These are phyloP conservation scores for Hemicrepidius hirtus DNA, from an alignment of 2,888 invertebrate species.

Conservation along the genomic window DNA sequence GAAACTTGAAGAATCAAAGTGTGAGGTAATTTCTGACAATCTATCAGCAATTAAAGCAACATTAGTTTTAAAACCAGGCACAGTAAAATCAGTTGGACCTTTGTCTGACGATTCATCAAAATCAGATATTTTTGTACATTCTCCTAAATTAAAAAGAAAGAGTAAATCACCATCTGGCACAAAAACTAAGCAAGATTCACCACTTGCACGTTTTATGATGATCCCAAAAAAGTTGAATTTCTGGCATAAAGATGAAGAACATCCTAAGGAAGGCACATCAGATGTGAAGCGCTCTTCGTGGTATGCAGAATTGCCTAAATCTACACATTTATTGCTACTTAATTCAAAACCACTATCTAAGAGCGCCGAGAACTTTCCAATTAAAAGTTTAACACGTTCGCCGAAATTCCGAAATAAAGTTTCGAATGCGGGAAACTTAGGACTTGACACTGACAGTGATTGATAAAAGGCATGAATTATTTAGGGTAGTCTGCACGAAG, in stretches of 20 bases:
- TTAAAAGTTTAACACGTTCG: constrained; percentile 28
- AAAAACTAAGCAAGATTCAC: constrained; percentile 58
- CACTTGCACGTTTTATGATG: constrained; percentile 70
- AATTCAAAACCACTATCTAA: constrained; percentile 62
- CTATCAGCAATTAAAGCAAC: constrained; percentile 71
- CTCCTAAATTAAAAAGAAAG: constrained; percentile 64
- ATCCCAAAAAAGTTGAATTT: constrained; percentile 76
- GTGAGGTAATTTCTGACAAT: constrained; percentile 1
- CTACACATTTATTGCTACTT: constrained; percentile 34
- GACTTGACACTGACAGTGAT: constrained; percentile 37
- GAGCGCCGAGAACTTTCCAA: constrained; percentile 63
- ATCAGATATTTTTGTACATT: constrained; percentile 55
- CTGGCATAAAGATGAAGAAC: constrained; percentile 73
- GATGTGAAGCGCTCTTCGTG: constrained; percentile 61
- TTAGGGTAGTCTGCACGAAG: constrained; percentile 26
- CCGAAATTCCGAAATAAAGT: constrained; percentile 19
- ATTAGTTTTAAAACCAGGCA: constrained; percentile 72
- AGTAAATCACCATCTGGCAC: constrained; percentile 51
- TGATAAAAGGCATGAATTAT: constrained; percentile 45
- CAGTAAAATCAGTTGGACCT: constrained; percentile 57
- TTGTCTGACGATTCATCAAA: constrained; percentile 56
- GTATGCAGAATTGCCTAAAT: constrained; percentile 57
- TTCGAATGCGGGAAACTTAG: constrained; percentile 17
- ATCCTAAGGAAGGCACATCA: constrained; percentile 8
- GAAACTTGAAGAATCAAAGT: neutral